Conservation (phyloP, 2,797 vertebrate species). For the Cyprinodon diabolis region DNA sequence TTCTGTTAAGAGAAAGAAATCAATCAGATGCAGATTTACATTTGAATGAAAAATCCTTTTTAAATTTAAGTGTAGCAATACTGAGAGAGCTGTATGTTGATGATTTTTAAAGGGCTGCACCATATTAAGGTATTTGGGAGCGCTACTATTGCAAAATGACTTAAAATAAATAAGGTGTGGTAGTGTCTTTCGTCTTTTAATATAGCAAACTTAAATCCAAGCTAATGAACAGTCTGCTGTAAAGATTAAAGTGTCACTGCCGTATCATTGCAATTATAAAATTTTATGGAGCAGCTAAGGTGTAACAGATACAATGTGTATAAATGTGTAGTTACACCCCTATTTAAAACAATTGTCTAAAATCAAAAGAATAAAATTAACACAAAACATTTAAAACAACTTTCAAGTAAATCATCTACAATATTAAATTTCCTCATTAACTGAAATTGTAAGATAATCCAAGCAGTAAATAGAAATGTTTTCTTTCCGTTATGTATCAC, state of each 20-base stretch:
- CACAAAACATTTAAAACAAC: neutral
- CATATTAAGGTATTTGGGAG: neutral
- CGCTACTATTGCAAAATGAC: neutral
- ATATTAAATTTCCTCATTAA: neutral
- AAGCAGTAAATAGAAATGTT: neutral
- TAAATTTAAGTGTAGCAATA: neutral
- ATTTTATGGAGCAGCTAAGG: too few relatives aligned
- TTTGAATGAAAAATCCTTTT: neutral
- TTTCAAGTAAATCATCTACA: neutral
- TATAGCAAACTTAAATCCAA: neutral
- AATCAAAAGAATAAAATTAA: too few relatives aligned
- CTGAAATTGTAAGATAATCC: neutral
- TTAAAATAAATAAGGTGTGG: neutral
- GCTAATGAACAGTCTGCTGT: neutral
- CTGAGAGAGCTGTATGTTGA: neutral
- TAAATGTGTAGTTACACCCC: too few relatives aligned
- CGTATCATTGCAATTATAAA: too few relatives aligned
- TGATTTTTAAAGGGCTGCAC: neutral
- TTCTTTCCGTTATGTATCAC: constrained; percentile 18
- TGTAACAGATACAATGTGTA: too few relatives aligned
- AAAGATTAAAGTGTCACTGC: too few relatives aligned
- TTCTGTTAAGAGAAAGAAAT: neutral
- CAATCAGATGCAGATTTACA: neutral
- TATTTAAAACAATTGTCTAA: too few relatives aligned
- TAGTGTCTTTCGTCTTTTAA: neutral